phyloP scores from a whole-genome alignment of 2,113 vertebrate genomes.

The Misgurnus anguillicaudatus region DNA sequence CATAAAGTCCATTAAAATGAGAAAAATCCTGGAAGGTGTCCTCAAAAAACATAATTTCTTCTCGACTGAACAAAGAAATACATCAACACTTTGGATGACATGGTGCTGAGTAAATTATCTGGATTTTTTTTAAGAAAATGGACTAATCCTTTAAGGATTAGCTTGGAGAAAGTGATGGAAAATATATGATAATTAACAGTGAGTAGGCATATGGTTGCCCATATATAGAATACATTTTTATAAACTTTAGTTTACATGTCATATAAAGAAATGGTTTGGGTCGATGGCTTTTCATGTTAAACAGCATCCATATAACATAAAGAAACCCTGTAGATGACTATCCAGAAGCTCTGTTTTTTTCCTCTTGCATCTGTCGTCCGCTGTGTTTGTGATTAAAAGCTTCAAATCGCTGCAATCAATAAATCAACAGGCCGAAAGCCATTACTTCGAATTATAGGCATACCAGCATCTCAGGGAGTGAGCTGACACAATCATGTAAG shows the following conservation, averaged over 20 bases:
- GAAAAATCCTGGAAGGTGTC: too few species aligned
- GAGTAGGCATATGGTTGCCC: conserved; percentile 11
- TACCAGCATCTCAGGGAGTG: conserved; percentile 26
- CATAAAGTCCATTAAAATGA: too few species aligned
- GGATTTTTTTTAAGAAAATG: too few species aligned
- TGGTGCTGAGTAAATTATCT: too few species aligned
- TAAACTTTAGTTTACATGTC: not conserved
- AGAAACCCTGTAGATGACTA: not conserved
- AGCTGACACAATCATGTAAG: conserved; percentile 50
- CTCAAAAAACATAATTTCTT: too few species aligned
- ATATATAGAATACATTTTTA: too few species aligned
- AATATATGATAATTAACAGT: not conserved
- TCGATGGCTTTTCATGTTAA: not conserved
- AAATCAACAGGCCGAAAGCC: conserved; percentile 22
- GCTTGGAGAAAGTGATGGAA: not conserved
- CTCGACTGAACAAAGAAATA: too few species aligned
- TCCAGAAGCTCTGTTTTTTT: not conserved
- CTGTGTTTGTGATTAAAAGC: conserved; percentile 14
- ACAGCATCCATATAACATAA: not conserved
- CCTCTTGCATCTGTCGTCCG: conserved; percentile 2
- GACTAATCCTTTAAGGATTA: not conserved
- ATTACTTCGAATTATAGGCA: conserved; percentile 42
- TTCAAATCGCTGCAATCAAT: conserved; percentile 36
- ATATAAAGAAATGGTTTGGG: too few species aligned
- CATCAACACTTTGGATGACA: too few species aligned